These are phyloP conservation scores for Argyra leucocephala DNA, from an alignment of 2,888 invertebrate species.

Conservation along the genomic window DNA sequence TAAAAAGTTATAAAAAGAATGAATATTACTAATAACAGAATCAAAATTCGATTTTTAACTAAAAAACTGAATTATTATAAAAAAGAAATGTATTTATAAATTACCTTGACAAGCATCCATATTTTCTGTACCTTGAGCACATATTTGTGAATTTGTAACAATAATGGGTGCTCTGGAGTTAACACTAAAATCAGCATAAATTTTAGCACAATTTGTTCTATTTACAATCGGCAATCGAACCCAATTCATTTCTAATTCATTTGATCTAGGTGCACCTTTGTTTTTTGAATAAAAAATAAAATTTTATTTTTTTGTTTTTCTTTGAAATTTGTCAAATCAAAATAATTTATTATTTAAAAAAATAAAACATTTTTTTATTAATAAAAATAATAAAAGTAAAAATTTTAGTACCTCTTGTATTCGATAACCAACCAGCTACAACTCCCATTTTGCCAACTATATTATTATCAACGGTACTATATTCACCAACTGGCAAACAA, in stretches of 20 bases:
- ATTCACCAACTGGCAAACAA: conserved; percentile 44
- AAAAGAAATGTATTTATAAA: neutral
- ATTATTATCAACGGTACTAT: conserved; percentile 30
- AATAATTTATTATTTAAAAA: neutral
- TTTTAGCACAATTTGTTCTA: conserved; percentile 38
- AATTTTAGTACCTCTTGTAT: conserved; percentile 46
- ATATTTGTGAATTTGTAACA: conserved; percentile 39
- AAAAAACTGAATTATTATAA: neutral
- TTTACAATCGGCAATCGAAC: conserved; percentile 43
- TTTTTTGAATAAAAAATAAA: neutral
- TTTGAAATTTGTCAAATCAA: neutral
- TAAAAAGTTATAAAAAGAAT: neutral
- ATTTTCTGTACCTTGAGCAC: conserved; percentile 40
- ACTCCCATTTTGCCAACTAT: conserved; percentile 47
- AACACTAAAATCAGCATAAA: conserved; percentile 40
- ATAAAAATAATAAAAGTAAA: too few relatives aligned
- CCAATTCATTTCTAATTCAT: conserved; percentile 37
- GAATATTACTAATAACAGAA: neutral
- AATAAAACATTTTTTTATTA: too few relatives aligned
- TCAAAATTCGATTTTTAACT: neutral
- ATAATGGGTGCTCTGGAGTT: conserved; percentile 42
- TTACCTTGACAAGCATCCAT: conserved; percentile 41
- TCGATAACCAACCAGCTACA: conserved; percentile 69
- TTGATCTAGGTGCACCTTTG: conserved; percentile 13
- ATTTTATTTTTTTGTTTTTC: neutral